Base-by-base conservation (phyloP, 2,113 vertebrate species). In the Bostrychus sinensis region DNA sequence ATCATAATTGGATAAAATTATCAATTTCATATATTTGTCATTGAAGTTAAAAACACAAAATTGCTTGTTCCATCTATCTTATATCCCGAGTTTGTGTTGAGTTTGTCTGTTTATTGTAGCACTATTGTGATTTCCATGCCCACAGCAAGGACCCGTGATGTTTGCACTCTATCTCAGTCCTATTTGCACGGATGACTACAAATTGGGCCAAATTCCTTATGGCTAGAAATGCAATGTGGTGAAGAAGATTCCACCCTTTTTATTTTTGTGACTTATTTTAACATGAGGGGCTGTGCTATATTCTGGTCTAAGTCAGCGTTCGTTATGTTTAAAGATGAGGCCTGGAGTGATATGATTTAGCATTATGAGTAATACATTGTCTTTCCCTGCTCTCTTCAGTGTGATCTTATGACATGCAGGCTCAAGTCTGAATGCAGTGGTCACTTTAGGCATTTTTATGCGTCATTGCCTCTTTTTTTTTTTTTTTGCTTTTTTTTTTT, bases 181-280 rank as follows among this genome's bases (percentile, higher is more conserved):
- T 23, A 73, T 86, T 89, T 83, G 75, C 78, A 79, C 20, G 65
- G 62, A 78, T 86, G 86, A 89, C 86, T 86, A 82, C 71, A 83
- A 77, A 86, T 72, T 1, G 36, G 62, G 32, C 50, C 3, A 22
- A 57, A 53, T 72, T 77, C 76, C 84, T 86, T 74, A 36, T 73
- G 75, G 75, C 67, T 69, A 70, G 16, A 74, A 70, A 66, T 8
- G 62, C 72, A 30, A 23, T 48, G 53, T 55, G 48, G 62, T 56
- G 34, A 80, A 66, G 38, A 63, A n/a, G 62, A 69, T 57, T 78
- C 51, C 62, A 19, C 17, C 58, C 57, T 22, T 17, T 64, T 65
- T 36, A 25, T 38, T 20, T 76, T 62, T 66, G 34, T 77, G 54
- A 55, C 20, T 66, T 72, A 54, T 62, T 23, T 46, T 26, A 50